Evolutionary conservation across 2,797 vertebrate genomes (phyloP).

Genomic region (Carduelis carduelis): DNA sequence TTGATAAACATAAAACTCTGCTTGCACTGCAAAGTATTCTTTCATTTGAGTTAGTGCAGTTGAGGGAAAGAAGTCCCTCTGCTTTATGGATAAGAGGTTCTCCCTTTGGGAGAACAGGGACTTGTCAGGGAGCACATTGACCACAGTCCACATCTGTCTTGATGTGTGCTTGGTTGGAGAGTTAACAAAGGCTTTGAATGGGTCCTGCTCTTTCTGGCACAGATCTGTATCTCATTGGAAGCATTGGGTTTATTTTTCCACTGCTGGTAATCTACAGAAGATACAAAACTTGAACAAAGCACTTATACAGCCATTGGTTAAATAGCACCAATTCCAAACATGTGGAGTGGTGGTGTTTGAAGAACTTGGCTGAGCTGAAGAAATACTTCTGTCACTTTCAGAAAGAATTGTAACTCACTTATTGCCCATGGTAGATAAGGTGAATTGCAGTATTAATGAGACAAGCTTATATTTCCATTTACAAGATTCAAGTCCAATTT

Average conservation of each 20-base stretch:
- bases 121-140: rapidly evolving
- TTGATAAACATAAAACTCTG: not conserved
- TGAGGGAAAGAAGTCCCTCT: not conserved
- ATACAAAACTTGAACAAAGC: not conserved
- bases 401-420: not conserved
- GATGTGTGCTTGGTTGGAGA: not conserved
- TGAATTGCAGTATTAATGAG: constrained; percentile 14
- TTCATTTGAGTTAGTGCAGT: not conserved
- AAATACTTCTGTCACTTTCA: not conserved
- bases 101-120: no score
- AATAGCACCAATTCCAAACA: not conserved
- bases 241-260: not conserved
- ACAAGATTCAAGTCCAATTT: not conserved
- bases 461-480: constrained; percentile 2
- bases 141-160: not conserved
- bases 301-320: not conserved
- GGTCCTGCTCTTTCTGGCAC: not conserved
- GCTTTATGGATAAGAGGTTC: not conserved
- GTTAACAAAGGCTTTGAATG: not conserved
- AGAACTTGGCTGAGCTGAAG: not conserved
- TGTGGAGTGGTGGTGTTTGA: not conserved
- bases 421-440: not conserved
- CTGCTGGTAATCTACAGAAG: not conserved
- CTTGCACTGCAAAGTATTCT: not conserved
- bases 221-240: not conserved